Evolutionary conservation across 2,888 invertebrate genomes (phyloP).

Genomic region (Tetramorium bicarinatum): DNA sequence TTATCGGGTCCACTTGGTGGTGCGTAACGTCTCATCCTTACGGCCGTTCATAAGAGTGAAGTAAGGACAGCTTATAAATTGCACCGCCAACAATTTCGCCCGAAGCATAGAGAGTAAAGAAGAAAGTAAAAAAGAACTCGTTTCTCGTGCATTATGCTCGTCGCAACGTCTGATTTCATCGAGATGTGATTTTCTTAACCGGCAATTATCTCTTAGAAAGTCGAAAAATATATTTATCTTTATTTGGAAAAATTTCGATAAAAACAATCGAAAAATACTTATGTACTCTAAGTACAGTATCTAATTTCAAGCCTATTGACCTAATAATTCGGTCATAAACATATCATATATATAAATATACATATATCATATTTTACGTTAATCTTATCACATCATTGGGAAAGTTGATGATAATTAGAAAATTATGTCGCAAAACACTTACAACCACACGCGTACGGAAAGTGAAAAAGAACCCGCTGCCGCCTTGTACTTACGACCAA

Average conservation of each 20-base stretch:
- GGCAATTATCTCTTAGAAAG: conserved; percentile 36
- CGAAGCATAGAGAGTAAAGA: conserved; percentile 54
- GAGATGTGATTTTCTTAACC: conserved; percentile 32
- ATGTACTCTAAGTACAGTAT: neutral
- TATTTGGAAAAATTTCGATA: neutral
- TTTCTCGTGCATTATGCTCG: conserved; percentile 35
- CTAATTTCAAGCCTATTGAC: conserved; percentile 4
- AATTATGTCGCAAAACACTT: conserved; percentile 18
- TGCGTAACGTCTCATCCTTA: neutral
- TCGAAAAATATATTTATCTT: neutral
- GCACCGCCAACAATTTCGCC: conserved; percentile 31
- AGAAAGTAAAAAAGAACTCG: conserved; percentile 55
- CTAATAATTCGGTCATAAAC: conserved; percentile 17
- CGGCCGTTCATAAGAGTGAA: neutral
- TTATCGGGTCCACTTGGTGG: conserved; percentile 1
- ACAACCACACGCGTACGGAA: neutral
- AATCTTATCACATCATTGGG: conserved; percentile 11
- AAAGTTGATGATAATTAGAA: conserved; percentile 37
- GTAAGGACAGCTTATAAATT: conserved; percentile 25
- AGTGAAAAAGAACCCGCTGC: conserved; percentile 14
- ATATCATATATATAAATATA: neutral
- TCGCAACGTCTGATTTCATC: conserved; percentile 36
- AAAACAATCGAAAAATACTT: neutral
- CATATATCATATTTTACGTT: neutral
- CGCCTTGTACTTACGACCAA: neutral